phyloP scores from a whole-genome alignment of 2,113 vertebrate genomes.

The Motacilla alba region DNA sequence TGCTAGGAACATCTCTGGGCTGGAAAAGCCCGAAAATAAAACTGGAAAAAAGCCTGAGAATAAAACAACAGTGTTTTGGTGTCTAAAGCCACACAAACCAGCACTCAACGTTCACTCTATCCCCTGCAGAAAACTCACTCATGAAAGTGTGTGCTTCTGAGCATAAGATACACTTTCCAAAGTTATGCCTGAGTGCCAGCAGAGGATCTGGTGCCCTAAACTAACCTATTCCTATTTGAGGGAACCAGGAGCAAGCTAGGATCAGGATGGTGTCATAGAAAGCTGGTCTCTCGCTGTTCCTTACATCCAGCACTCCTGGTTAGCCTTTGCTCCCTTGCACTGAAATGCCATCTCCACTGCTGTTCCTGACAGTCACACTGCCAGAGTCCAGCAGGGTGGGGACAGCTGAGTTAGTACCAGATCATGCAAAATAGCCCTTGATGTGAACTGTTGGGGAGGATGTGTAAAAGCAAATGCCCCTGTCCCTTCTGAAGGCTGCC shows the following conservation, averaged over 20 bases:
- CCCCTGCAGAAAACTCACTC: not conserved
- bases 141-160: not conserved
- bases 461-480: not conserved
- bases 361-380: not conserved
- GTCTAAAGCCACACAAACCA: not conserved
- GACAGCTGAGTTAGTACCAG: not conserved
- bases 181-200: not conserved
- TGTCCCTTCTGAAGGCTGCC: not conserved
- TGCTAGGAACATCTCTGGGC: not conserved
- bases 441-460: not conserved
- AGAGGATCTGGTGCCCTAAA: not conserved
- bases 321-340: not conserved
- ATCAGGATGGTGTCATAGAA: not conserved
- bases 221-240: not conserved
- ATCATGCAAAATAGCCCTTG: not conserved
- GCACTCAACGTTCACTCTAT: fast-evolving
- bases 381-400: not conserved
- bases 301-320: not conserved
- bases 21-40: not conserved
- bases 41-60: not conserved
- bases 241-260: not conserved
- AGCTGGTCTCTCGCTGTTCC: not conserved
- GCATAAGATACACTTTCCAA: not conserved
- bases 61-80: not conserved
- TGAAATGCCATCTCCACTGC: fast-evolving